These are phyloP conservation scores for Guaruba guarouba DNA, from an alignment of 2,113 vertebrate species.

Conservation along the genomic window DNA sequence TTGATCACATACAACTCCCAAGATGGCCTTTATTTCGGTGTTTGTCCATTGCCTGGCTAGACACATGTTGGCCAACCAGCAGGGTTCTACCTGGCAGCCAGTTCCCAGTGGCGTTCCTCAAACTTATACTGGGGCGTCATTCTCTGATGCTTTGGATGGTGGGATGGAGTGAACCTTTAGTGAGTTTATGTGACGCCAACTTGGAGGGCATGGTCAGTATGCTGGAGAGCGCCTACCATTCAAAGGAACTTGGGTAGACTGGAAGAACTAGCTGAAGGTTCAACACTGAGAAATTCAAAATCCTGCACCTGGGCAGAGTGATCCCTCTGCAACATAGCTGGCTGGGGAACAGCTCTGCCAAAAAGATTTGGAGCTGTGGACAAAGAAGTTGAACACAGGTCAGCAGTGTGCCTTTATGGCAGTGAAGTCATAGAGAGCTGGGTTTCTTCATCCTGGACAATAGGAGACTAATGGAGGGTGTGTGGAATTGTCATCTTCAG, in stretches of 20 bases:
- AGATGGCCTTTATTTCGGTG: fast-evolving
- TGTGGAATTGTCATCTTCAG: not conserved
- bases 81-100: not conserved
- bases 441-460: not conserved
- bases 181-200: not conserved
- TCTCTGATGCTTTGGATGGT: not conserved
- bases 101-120: not conserved
- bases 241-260: not conserved
- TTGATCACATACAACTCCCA: not conserved
- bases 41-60: not conserved
- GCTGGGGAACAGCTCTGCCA: not conserved
- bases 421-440: not conserved
- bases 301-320: not conserved
- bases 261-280: not conserved
- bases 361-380: not conserved
- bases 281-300: not conserved
- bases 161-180: not conserved
- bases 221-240: not conserved
- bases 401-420: fast-evolving
- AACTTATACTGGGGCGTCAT: not conserved
- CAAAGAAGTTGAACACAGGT: not conserved
- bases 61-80: not conserved
- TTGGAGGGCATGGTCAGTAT: not conserved
- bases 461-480: not conserved
- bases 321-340: not conserved